Evolutionary conservation across 2,113 vertebrate genomes (phyloP).

Genomic region (Stigmatopora nigra): DNA sequence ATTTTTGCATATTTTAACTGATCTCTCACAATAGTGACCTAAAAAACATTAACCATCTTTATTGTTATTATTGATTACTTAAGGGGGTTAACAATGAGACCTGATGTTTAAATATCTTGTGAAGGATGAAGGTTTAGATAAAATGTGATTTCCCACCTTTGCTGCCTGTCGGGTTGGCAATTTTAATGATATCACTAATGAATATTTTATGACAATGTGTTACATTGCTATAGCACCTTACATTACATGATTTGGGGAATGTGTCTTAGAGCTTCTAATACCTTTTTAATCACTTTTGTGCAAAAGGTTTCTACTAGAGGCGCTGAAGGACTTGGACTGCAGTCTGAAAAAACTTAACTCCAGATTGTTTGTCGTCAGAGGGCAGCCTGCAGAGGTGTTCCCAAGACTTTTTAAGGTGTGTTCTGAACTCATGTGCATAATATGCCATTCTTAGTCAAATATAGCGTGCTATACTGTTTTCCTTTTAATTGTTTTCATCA

Average conservation of each 20-base stretch:
- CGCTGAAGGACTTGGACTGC: constrained; percentile 88
- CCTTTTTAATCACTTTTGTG: constrained; percentile 2
- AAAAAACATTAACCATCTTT: too few relatives aligned
- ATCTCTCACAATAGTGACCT: too few relatives aligned
- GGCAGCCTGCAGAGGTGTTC: constrained; percentile 92
- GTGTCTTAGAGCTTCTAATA: neutral
- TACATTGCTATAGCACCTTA: neutral
- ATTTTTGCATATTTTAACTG: neutral
- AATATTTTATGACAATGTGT: neutral
- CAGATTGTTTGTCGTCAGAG: constrained; percentile 87
- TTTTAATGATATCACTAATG: too few relatives aligned
- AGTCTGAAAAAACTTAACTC: constrained; percentile 90
- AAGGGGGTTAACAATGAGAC: too few relatives aligned
- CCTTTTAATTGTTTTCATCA: too few relatives aligned
- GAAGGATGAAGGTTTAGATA: too few relatives aligned
- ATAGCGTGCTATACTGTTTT: neutral
- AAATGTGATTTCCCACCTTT: too few relatives aligned
- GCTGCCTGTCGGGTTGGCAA: too few relatives aligned
- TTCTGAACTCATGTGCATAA: neutral
- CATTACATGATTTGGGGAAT: neutral
- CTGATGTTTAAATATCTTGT: too few relatives aligned
- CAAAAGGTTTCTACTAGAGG: constrained; percentile 85
- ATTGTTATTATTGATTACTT: too few relatives aligned
- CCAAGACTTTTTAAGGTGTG: constrained; percentile 92
- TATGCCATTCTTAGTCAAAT: neutral